These are phyloP conservation scores for Anadara kagoshimensis DNA, from an alignment of 1,140 invertebrate genomes.

Conservation along the genomic window DNA sequence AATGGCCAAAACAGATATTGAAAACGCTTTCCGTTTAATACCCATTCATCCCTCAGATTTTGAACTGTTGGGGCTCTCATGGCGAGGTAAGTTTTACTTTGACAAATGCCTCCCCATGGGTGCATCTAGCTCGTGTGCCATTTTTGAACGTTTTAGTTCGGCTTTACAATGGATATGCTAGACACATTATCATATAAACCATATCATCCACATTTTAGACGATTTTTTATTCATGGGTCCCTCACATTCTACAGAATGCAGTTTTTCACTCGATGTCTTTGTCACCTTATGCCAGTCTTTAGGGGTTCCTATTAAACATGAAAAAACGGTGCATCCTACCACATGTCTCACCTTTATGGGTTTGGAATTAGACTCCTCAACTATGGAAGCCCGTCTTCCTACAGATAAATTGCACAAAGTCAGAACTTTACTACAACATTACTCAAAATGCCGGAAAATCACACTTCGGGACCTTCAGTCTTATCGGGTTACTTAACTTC, in stretches of 20 bases:
- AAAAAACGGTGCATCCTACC: constrained; percentile 15
- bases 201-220: constrained; percentile 18
- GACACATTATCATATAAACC: no score
- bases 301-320: constrained; percentile 13
- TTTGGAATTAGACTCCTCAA: constrained; percentile 29
- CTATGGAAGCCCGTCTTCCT: constrained; percentile 26
- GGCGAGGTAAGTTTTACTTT: constrained; percentile 1
- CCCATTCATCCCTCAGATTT: constrained; percentile 3
- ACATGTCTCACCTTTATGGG: constrained; percentile 11
- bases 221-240: constrained; percentile 24
- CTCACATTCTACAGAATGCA: not conserved
- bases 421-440: not conserved
- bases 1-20: constrained; percentile 10
- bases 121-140: constrained; percentile 8
- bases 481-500: constrained; percentile 38
- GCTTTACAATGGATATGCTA: constrained; percentile 7
- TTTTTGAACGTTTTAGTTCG: constrained; percentile 3
- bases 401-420: constrained; percentile 29
- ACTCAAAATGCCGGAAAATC: not conserved
- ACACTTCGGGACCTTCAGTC: constrained; percentile 28
- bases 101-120: constrained; percentile 19
- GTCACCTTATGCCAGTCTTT: not conserved
- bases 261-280: constrained; percentile 8
- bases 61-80: constrained; percentile 9
- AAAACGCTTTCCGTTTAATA: constrained; percentile 3